A percentile compares a stretch with the other conserved stretches of the same genome.
Evolutionary conservation across 1,140 invertebrate species (phyloP).

Genomic region (Drosophila seguyi): DNA sequence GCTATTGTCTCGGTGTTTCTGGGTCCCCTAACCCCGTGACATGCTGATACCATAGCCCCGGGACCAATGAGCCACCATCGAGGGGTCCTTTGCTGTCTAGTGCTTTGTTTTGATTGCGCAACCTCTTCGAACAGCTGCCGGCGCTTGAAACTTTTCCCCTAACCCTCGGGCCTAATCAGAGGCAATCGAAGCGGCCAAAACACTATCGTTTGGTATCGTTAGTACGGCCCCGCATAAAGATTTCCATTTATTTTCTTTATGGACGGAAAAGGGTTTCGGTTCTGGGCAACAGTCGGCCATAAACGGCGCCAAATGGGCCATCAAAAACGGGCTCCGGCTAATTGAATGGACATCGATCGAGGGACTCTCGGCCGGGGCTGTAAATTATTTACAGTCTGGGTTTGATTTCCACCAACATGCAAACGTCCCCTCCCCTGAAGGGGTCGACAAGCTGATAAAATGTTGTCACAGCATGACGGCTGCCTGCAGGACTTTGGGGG

Average conservation of each 20-base stretch:
- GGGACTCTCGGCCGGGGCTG: slow-evolving; percentile 27
- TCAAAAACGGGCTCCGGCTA: slow-evolving; percentile 42
- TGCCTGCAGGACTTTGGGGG: slow-evolving; percentile 39
- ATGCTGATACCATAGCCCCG: background rate
- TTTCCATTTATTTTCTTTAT: slow-evolving; percentile 23
- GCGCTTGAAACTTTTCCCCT: slow-evolving; percentile 42
- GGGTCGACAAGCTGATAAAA: slow-evolving; percentile 66
- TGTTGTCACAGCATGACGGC: slow-evolving; percentile 72
- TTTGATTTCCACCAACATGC: slow-evolving; percentile 61
- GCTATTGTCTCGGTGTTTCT: slow-evolving; percentile 15
- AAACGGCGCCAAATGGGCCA: slow-evolving; percentile 48
- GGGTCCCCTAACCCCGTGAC: slow-evolving; percentile 10
- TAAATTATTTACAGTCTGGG: slow-evolving; percentile 70
- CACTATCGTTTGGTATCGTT: slow-evolving; percentile 19
- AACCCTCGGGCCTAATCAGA: slow-evolving; percentile 59
- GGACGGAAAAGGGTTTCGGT: slow-evolving; percentile 22
- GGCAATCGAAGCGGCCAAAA: slow-evolving; percentile 49
- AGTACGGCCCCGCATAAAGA: slow-evolving; percentile 20
- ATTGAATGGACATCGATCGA: slow-evolving; percentile 49
- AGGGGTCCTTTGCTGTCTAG: slow-evolving; percentile 23
- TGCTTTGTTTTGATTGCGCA: slow-evolving; percentile 44
- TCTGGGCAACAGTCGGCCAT: slow-evolving; percentile 27
- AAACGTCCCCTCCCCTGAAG: slow-evolving; percentile 5
- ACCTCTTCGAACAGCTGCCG: slow-evolving; percentile 26
- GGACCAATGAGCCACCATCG: background rate